A percentile compares a stretch with the other conserved stretches of the same genome.
Evolutionary conservation across 1,140 invertebrate genomes (phyloP).

Genomic region (Galleria mellonella): DNA sequence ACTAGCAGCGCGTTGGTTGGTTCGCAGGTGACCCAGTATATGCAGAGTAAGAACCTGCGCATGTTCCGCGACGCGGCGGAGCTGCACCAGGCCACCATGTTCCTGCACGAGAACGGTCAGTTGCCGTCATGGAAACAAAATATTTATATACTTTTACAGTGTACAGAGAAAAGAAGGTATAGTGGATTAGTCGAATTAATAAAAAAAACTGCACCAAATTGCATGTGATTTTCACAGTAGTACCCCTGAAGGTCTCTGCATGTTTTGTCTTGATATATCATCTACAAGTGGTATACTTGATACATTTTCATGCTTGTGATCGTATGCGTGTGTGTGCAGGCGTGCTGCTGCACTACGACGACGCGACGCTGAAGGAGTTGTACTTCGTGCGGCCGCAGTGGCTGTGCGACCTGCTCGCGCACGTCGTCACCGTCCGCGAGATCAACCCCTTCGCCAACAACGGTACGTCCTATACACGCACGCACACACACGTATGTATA

Average conservation of each 20-base stretch:
- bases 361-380: slow-evolving; percentile 94
- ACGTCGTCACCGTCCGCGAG: slow-evolving; percentile 96
- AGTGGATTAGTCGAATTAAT: too few relatives aligned
- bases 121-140: not conserved
- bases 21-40: slow-evolving; percentile 62
- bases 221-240: too few relatives aligned
- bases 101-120: slow-evolving; percentile 97
- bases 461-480: slow-evolving; percentile 51
- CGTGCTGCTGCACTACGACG: slow-evolving; percentile 97
- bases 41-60: slow-evolving; percentile 76
- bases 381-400: slow-evolving; percentile 98
- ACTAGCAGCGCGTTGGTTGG: too few relatives aligned
- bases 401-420: slow-evolving; percentile 97
- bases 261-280: too few relatives aligned
- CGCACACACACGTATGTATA: not conserved
- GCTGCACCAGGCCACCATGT: slow-evolving; percentile 95
- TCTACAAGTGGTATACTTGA: too few relatives aligned
- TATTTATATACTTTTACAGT: too few relatives aligned
- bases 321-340: slow-evolving; percentile 64
- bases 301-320: too few relatives aligned
- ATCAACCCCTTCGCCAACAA: slow-evolving; percentile 96
- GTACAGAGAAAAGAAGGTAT: too few relatives aligned
- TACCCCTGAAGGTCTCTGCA: too few relatives aligned
- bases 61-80: slow-evolving; percentile 92
- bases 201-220: not conserved